Conservation (phyloP, 2,797 vertebrate genomes). For the Myripristis jacobus region DNA sequence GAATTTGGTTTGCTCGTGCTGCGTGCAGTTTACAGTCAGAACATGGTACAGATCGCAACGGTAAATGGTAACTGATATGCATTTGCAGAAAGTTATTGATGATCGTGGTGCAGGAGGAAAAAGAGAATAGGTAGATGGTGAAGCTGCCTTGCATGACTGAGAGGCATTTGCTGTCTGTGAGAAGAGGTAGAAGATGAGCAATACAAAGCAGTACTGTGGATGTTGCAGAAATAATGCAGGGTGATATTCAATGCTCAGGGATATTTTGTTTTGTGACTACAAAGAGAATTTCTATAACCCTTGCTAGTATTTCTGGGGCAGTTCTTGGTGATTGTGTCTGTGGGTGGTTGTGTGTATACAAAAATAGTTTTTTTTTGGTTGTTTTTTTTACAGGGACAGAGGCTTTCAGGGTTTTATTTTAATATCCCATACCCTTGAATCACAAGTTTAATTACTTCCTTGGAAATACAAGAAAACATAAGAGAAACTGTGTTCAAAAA, state of each 20-base stretch:
- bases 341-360: slow-evolving; percentile 59
- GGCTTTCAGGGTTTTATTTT: slow-evolving; percentile 47
- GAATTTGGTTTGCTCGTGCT: slow-evolving; percentile 16
- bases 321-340: slow-evolving; percentile 64
- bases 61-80: neutral
- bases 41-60: neutral
- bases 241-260: slow-evolving; percentile 59
- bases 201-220: slow-evolving; percentile 26
- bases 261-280: slow-evolving; percentile 68
- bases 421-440: slow-evolving; percentile 54
- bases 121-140: slow-evolving; percentile 17
- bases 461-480: slow-evolving; percentile 46
- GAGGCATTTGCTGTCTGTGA: slow-evolving; percentile 39
- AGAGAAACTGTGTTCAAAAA: slow-evolving; percentile 24
- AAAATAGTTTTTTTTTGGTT: slow-evolving; percentile 22
- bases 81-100: neutral
- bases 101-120: slow-evolving; percentile 3
- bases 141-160: slow-evolving; percentile 31
- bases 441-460: slow-evolving; percentile 60
- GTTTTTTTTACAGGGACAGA: slow-evolving; percentile 53
- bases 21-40: slow-evolving; percentile 18
- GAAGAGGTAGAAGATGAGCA: slow-evolving; percentile 29
- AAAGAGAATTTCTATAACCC: slow-evolving; percentile 67
- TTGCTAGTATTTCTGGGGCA: slow-evolving; percentile 57
- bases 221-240: slow-evolving; percentile 43